phyloP scores from a whole-genome alignment of 1,140 invertebrate species.

The Mactra quadrangularis region DNA sequence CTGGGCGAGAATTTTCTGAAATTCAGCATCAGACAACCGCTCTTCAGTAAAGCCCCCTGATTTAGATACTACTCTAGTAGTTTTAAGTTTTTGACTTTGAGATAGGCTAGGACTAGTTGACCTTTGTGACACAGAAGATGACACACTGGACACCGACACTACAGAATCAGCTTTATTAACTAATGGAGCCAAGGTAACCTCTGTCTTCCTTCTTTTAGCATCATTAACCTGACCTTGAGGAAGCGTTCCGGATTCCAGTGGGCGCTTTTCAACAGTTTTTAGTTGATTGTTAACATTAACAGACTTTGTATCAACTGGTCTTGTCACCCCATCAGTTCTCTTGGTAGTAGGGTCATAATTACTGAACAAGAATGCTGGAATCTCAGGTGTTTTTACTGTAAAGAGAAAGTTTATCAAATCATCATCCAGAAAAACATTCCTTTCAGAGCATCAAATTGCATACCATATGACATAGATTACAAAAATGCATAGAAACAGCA shows the following conservation, averaged over 20 bases:
- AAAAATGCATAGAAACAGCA: too few species aligned
- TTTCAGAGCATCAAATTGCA: too few species aligned
- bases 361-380: too few species aligned
- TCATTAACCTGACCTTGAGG: neutral
- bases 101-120: neutral
- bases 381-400: too few species aligned
- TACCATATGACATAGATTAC: too few species aligned
- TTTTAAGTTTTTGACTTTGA: constrained; percentile 31
- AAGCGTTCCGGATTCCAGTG: neutral
- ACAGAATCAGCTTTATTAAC: neutral
- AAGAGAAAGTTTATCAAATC: too few species aligned
- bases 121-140: neutral
- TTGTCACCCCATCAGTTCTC: too few species aligned
- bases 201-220: constrained; percentile 30
- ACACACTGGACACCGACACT: neutral
- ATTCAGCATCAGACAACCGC: constrained; percentile 40
- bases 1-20: constrained; percentile 44
- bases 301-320: too few species aligned
- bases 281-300: neutral
- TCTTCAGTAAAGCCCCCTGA: constrained; percentile 58
- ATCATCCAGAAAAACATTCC: too few species aligned
- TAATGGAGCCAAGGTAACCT: neutral
- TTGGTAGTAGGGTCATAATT: too few species aligned
- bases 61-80: constrained; percentile 46
- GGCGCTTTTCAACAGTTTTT: constrained; percentile 1